phyloP scores from a whole-genome alignment of 1,140 invertebrate genomes.

The Hycleus phaleratus region DNA sequence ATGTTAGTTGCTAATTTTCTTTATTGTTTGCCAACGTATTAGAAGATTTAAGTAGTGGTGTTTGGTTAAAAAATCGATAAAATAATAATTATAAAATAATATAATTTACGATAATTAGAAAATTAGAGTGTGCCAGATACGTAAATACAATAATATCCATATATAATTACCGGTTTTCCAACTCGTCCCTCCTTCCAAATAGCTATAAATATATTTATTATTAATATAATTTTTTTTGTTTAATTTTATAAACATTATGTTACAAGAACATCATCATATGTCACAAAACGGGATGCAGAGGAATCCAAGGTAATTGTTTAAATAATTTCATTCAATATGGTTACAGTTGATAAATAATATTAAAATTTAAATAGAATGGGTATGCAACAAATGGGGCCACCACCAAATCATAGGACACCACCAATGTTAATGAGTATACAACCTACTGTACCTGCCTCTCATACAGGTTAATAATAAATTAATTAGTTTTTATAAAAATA shows the following conservation, averaged over 20 bases:
- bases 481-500: background rate
- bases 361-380: constrained; percentile 25
- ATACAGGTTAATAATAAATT: background rate
- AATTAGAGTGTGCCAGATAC: background rate
- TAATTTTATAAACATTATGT: constrained; percentile 25
- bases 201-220: constrained; percentile 3
- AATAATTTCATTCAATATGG: background rate
- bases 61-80: constrained; percentile 30
- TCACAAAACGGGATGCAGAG: constrained; percentile 37
- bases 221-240: background rate
- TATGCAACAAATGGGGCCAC: constrained; percentile 38
- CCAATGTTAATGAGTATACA: constrained; percentile 36
- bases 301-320: constrained; percentile 33
- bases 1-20: constrained; percentile 41
- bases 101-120: background rate
- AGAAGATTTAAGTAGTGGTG: constrained; percentile 42
- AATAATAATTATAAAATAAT: background rate
- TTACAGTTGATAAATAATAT: background rate
- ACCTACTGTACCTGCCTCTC: constrained; percentile 10
- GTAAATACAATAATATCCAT: background rate
- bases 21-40: constrained; percentile 44
- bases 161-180: constrained; percentile 11
- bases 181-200: constrained; percentile 17
- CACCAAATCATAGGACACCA: constrained; percentile 33
- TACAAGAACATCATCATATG: constrained; percentile 40